Conservation (phyloP, 2,797 vertebrate species). For the Tiaroga cobitis region DNA sequence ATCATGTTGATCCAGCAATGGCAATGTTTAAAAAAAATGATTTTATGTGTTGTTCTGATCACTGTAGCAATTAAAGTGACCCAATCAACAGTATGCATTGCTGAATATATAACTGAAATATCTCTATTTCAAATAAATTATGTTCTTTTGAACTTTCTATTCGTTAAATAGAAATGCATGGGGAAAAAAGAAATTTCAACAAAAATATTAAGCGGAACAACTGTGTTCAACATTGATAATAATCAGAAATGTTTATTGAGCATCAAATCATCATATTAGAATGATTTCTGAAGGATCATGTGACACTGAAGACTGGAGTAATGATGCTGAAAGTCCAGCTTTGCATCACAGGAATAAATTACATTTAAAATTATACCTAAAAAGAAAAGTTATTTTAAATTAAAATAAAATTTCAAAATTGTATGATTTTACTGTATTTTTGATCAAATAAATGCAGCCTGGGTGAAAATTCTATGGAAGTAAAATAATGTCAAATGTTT, state of each 20-base stretch:
- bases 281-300: not conserved
- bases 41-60: not conserved
- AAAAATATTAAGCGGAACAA: not conserved
- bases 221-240: not conserved
- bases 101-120: not conserved
- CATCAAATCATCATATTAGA: not conserved
- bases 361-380: not conserved
- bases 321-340: not conserved
- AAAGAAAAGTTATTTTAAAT: not conserved
- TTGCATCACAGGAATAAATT: not conserved
- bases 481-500: too few species aligned
- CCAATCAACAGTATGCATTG: not conserved
- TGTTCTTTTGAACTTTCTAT: not conserved
- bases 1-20: not conserved
- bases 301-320: not conserved
- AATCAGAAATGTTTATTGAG: not conserved
- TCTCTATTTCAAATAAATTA: not conserved
- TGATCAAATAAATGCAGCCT: not conserved
- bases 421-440: not conserved
- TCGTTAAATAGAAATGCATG: not conserved
- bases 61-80: not conserved
- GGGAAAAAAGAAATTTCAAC: too few species aligned
- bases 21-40: not conserved
- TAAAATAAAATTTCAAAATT: not conserved
- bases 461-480: too few species aligned